A percentile compares a stretch with the other conserved stretches of the same genome.
Evolutionary conservation across 2,888 invertebrate species (phyloP).

Genomic region (Xanthia icteritia): DNA sequence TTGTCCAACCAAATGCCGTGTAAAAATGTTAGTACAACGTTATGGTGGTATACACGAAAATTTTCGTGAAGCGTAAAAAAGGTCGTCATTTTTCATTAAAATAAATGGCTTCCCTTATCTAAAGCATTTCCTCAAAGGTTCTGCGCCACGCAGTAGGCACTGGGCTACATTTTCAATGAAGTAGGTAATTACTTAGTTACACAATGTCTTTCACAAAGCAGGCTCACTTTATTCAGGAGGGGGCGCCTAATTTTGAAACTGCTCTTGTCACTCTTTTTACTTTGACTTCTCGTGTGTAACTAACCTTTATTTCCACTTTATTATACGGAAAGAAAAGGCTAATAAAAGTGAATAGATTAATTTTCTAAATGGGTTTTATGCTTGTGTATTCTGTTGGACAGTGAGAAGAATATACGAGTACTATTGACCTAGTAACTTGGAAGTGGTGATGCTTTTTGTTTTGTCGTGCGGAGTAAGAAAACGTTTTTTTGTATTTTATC

Average conservation of each 20-base stretch:
- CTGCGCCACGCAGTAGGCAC: conserved; percentile 58
- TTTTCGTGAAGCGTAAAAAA: conserved; percentile 67
- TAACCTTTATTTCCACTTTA: conserved; percentile 58
- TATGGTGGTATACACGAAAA: conserved; percentile 63
- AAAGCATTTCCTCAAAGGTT: conserved; percentile 71
- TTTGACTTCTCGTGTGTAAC: conserved; percentile 58
- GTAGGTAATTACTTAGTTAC: conserved; percentile 72
- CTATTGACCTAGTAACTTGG: background rate
- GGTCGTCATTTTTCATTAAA: conserved; percentile 78
- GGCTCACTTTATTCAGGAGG: conserved; percentile 61
- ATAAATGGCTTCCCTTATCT: conserved; percentile 80
- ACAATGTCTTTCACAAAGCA: conserved; percentile 67
- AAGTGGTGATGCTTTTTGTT: background rate
- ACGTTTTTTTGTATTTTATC: background rate
- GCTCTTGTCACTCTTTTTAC: conserved; percentile 56
- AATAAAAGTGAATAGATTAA: conserved; percentile 50
- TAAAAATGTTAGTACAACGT: conserved; percentile 67
- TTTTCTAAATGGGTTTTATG: conserved; percentile 19
- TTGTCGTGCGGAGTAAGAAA: background rate
- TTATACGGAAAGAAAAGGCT: conserved; percentile 32
- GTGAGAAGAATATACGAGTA: background rate
- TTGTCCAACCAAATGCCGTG: conserved; percentile 65
- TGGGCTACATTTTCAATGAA: conserved; percentile 69
- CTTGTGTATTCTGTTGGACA: background rate
- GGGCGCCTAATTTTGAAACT: conserved; percentile 62